A percentile compares a stretch with the other conserved stretches of the same genome.
Conservation (phyloP, 2,888 invertebrate genomes). For the Oxytorus armatus region DNA sequence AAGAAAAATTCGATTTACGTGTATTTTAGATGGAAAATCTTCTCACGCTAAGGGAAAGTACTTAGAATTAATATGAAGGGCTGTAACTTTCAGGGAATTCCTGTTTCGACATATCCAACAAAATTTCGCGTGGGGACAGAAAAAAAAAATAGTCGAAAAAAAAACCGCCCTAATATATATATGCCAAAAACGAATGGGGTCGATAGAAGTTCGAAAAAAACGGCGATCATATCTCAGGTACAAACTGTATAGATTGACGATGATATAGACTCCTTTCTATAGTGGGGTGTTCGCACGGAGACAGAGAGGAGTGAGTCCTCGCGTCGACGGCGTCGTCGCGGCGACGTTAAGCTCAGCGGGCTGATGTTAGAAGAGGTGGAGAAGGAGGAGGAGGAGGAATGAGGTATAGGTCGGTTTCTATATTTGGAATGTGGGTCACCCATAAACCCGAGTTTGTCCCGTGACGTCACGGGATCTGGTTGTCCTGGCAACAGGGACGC, state of each 20-base stretch:
- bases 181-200: no score
- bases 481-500: conserved; percentile 82
- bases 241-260: conserved; percentile 24
- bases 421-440: conserved; percentile 84
- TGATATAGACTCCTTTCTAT: background rate
- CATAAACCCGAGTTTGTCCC: conserved; percentile 83
- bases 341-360: conserved; percentile 21
- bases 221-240: background rate
- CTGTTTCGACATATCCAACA: no score
- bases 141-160: no score
- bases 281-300: conserved; percentile 59
- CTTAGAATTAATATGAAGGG: no score
- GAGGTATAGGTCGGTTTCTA: conserved; percentile 75
- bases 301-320: conserved; percentile 65
- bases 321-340: conserved; percentile 68
- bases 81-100: no score
- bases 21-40: no score
- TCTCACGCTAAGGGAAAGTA: no score
- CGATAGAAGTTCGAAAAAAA: no score
- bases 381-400: conserved; percentile 1
- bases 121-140: no score
- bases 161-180: no score
- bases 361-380: conserved; percentile 20
- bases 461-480: conserved; percentile 82
- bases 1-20: no score